phyloP scores from a whole-genome alignment of 2,797 vertebrate genomes.

The Limosa lapponica region DNA sequence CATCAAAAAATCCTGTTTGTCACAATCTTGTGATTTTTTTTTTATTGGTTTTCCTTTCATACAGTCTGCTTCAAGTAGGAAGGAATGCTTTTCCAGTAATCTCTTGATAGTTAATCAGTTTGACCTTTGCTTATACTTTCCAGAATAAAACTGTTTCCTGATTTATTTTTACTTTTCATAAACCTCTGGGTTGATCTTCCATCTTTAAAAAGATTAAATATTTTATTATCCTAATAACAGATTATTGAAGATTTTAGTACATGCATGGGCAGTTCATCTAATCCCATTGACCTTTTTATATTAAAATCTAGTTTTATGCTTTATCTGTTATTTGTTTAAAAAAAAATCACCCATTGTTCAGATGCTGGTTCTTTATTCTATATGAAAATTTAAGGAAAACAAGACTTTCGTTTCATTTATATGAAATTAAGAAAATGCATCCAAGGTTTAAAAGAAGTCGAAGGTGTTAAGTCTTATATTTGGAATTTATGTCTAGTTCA shows the following conservation, averaged over 20 bases:
- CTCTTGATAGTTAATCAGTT: not conserved
- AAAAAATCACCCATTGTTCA: not conserved
- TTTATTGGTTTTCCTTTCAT: not conserved
- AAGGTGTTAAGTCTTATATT: accelerated
- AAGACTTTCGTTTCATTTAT: not conserved
- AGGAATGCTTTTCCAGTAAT: not conserved
- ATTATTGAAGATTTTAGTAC: slow-evolving; percentile 54
- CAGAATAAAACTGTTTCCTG: slow-evolving; percentile 10
- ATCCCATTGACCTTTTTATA: slow-evolving; percentile 61
- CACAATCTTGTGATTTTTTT: not conserved
- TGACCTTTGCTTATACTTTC: not conserved
- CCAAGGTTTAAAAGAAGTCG: not conserved
- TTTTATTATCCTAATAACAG: slow-evolving; percentile 50
- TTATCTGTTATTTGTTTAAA: not conserved
- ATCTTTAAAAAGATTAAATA: slow-evolving; percentile 61
- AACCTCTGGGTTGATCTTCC: slow-evolving; percentile 22
- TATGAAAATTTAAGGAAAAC: not conserved
- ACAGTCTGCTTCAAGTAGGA: not conserved
- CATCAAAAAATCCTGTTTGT: not conserved
- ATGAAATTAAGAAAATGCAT: not conserved
- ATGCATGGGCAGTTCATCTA: slow-evolving; percentile 33
- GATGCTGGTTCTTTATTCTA: not conserved
- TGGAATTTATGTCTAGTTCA: not conserved
- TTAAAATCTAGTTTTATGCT: slow-evolving; percentile 52
- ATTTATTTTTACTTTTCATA: slow-evolving; percentile 53